These are phyloP conservation scores for Ascaphus truei DNA, from an alignment of 2,113 vertebrate species.

Conservation along the genomic window DNA sequence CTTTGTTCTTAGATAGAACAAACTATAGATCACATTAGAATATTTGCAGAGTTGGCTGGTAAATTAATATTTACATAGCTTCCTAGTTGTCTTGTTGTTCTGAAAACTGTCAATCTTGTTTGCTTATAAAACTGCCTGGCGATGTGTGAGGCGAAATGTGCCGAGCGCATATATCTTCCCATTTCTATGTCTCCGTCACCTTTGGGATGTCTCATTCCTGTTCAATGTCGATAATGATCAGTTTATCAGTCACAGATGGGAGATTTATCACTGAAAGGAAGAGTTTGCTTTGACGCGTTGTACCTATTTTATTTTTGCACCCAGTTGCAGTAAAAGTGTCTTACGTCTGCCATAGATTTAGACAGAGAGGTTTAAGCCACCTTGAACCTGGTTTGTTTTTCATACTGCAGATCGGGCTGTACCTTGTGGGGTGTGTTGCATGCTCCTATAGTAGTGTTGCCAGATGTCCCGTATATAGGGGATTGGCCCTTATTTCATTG, in stretches of 20 bases:
- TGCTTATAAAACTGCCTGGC: slow-evolving; percentile 22
- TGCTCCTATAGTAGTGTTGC: too few relatives aligned
- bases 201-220: slow-evolving; percentile 11
- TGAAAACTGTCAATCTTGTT: slow-evolving; percentile 41
- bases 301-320: not conserved
- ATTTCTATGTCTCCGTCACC: not conserved
- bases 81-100: slow-evolving; percentile 34
- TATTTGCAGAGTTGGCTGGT: slow-evolving; percentile 44
- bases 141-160: not conserved
- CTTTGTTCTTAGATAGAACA: slow-evolving; percentile 46
- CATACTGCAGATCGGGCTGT: too few relatives aligned
- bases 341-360: too few relatives aligned
- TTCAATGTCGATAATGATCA: not conserved
- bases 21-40: slow-evolving; percentile 47
- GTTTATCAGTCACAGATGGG: slow-evolving; percentile 15
- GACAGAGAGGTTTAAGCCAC: too few relatives aligned
- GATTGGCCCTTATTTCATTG: too few relatives aligned
- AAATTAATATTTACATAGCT: slow-evolving; percentile 51
- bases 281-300: not conserved
- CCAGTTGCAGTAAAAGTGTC: not conserved
- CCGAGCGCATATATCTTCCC: not conserved
- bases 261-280: not conserved
- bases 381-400: too few relatives aligned
- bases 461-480: too few relatives aligned
- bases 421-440: too few relatives aligned